Percentiles rank a stretch among this genome's conserved stretches.
Conservation (phyloP, 2,888 invertebrate genomes). For the Eubasilissa splendida region DNA sequence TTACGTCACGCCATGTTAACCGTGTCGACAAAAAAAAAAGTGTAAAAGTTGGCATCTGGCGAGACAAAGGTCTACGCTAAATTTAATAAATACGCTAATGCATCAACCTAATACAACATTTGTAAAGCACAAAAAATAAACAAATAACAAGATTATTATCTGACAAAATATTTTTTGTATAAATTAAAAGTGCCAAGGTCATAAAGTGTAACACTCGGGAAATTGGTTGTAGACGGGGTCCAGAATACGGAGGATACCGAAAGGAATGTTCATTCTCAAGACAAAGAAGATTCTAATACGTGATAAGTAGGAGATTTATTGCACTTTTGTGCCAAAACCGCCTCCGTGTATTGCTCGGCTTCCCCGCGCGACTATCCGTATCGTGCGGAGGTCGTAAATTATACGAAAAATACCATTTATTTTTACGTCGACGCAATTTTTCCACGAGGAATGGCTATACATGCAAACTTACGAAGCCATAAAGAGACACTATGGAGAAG, state of each 20-base stretch:
- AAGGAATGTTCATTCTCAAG: neutral
- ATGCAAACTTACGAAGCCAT: too few species aligned
- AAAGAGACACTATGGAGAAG: too few species aligned
- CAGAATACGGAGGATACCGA: neutral
- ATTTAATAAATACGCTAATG: too few species aligned
- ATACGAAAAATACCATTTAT: neutral
- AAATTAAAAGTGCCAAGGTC: constrained; percentile 5
- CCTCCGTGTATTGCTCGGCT: neutral
- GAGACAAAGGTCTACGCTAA: too few species aligned
- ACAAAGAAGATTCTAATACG: constrained; percentile 41
- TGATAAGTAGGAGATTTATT: constrained; percentile 44
- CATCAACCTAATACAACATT: neutral
- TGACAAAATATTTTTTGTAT: neutral
- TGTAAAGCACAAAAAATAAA: neutral
- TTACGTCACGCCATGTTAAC: too few species aligned
- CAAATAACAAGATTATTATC: neutral
- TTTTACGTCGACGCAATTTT: too few species aligned
- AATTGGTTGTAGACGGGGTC: neutral
- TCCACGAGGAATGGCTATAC: too few species aligned
- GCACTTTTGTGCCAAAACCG: constrained; percentile 29
- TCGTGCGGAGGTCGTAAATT: constrained; percentile 5
- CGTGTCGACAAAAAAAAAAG: too few species aligned
- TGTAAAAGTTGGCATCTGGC: too few species aligned
- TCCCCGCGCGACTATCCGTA: neutral
- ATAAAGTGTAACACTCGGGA: neutral